Conservation (phyloP, 2,888 invertebrate genomes). For the Azorinus chamasolen region DNA sequence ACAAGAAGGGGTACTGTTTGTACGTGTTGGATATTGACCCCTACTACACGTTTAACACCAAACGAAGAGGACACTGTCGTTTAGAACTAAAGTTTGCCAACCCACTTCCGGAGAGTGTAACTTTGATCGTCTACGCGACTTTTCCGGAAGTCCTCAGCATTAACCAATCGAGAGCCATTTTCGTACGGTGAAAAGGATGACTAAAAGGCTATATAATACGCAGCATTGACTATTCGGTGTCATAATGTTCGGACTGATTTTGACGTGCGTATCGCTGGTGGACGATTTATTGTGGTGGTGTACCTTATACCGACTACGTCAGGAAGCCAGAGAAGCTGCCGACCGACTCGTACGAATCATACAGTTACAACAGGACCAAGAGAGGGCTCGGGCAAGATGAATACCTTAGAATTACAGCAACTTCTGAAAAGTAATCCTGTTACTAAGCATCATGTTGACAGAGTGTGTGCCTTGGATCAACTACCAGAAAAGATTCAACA, state of each 20-base stretch:
- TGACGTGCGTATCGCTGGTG: neutral
- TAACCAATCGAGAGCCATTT: no score
- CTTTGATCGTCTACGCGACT: no score
- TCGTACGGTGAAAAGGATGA: no score
- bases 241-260: neutral
- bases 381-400: no score
- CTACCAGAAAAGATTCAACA: neutral
- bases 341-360: neutral
- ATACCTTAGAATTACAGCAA: neutral
- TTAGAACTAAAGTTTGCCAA: slow-evolving; percentile 42
- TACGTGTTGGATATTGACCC: slow-evolving; percentile 34
- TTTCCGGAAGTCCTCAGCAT: no score
- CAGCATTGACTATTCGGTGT: no score
- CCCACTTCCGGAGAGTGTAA: slow-evolving; percentile 44
- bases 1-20: slow-evolving; percentile 41
- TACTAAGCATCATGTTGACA: neutral
- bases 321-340: neutral
- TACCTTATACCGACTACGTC: neutral
- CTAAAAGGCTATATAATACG: no score
- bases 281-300: slow-evolving; percentile 1
- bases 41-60: slow-evolving; percentile 41
- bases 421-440: neutral
- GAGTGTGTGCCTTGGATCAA: neutral
- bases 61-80: slow-evolving; percentile 46
- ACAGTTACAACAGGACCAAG: neutral